Evolutionary conservation across 2,888 invertebrate genomes (phyloP), one percentile per base, ranked within the genome.

Genomic region (Emmelina monodactyla): DNA sequence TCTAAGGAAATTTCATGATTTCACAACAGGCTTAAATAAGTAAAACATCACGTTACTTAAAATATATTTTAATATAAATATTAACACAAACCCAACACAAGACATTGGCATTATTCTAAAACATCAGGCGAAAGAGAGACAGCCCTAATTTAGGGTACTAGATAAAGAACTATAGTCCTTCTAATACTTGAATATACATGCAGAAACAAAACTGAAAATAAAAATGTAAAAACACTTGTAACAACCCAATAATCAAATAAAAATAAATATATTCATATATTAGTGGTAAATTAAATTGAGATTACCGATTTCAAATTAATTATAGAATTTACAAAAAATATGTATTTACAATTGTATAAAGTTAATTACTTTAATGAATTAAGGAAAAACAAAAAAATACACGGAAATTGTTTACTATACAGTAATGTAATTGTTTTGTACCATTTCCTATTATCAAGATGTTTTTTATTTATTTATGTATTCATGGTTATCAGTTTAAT

Each of bases 141-240:
- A 69, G 69, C 79, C 78, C 79, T 78, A 79, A 79, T 79, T 79
- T 79, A 79, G 78, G 79, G 78, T 79, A 78, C 79, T 69, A 68
- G 69, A 64, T 65, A 66, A 70, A 75, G 79, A 73, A 78, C 78
- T 60, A 62, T 58, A 62, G 79, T 73, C 66, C 79, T 76, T 78
- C 61, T 72, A 75, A 76, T 76, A 76, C 71, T 73, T 25, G 25
- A 25, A 25, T n/a, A 25, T 36, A 36, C 28, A 39, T 32, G 10
- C 16, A 29, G 22, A 34, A 37, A 34, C 39, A 34, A 39, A 28
- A 35, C 25, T 25, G 25, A 25, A n/a, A 10, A 25, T 7, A 35
- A 33, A 41, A 41, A 43, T 37, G 33, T 43, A 39, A 40, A 40
- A 37, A 32, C 40, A 47, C 16, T 39, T 47, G 45, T 40, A 46